A percentile compares a stretch with the other conserved stretches of the same genome.
Conservation (phyloP, 2,888 invertebrate genomes). For the Lingula anatina region DNA sequence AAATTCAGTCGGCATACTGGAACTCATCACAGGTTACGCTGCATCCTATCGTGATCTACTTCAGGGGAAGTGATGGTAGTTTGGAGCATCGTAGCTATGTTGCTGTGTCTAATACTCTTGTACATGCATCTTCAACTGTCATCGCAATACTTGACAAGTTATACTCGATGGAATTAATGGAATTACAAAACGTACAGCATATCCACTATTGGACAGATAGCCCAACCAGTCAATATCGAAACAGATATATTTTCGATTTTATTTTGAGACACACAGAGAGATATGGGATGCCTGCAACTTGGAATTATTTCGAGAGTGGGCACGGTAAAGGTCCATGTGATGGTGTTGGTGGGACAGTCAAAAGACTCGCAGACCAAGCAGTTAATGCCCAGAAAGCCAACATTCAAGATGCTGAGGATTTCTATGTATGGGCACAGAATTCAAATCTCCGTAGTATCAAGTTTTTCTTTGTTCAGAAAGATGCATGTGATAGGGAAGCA, state of each 20-base stretch:
- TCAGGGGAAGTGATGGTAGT: not conserved
- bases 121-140: not conserved
- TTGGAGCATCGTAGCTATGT: not conserved
- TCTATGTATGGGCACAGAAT: not conserved
- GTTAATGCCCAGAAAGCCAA: not conserved
- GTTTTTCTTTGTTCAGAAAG: not conserved
- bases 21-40: not conserved
- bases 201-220: slow-evolving; percentile 1
- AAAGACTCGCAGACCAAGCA: not conserved
- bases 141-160: not conserved
- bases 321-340: not conserved
- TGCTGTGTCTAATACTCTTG: not conserved
- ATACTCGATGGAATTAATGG: not conserved
- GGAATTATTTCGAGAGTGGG: not conserved
- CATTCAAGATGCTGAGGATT: not conserved
- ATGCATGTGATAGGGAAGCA: not conserved
- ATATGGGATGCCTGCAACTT: not conserved
- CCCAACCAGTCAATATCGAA: not conserved
- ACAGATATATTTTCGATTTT: not conserved
- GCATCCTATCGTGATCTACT: not conserved
- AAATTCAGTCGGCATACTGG: not conserved
- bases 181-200: not conserved
- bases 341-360: not conserved
- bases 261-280: not conserved
- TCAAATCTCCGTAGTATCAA: not conserved